Base-by-base conservation (phyloP, 2,113 vertebrate genomes). In the Neogale vison region DNA sequence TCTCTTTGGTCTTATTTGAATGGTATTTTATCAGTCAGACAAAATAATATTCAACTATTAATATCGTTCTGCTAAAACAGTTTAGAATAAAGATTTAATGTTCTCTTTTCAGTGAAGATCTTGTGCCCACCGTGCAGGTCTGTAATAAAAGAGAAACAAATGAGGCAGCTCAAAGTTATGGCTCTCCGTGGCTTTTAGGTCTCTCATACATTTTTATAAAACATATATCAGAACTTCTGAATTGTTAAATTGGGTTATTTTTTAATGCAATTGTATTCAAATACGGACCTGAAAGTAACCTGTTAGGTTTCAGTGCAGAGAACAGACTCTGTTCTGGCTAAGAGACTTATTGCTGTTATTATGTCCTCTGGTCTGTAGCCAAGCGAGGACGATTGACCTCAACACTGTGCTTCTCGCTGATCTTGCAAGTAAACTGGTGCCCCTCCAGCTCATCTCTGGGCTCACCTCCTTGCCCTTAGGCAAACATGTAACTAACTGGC, bases 1-100 rank as follows among this genome's bases (percentile, higher is more conserved):
- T 97, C 93, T 98, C 98, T 98, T 98, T 98, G 97, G 97, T 98
- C 96, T 98, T 98, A 97, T 98, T 98, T 98, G 97, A 99, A 98
- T 98, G 61, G 52, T 98, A 97, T 98, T 98, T 98, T 98, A 97
- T 98, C 98, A 98, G 97, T 98, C 98, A 98, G 98, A 98, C 98
- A 99, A 98, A 98, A 98, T 98, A 98, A 98, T 98, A 98, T 98
- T 98, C 98, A 98, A 96, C 95, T 98, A 95, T 97, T 98, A 98
- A 98, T 98, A 97, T 67, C 92, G 94, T 98, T 99, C 98, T 98
- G 98, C 98, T 99, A 97, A 98, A 99, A 98, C 95, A 98, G 97
- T 98, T 99, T 98, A 98, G 97, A 98, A 98, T 98, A 98, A 98
- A 99, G 98, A 99, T 98, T 99, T 99, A 99, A 98, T 98, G 94